phyloP scores from a whole-genome alignment of 2,888 invertebrate species.

The Piscicola geometra region DNA sequence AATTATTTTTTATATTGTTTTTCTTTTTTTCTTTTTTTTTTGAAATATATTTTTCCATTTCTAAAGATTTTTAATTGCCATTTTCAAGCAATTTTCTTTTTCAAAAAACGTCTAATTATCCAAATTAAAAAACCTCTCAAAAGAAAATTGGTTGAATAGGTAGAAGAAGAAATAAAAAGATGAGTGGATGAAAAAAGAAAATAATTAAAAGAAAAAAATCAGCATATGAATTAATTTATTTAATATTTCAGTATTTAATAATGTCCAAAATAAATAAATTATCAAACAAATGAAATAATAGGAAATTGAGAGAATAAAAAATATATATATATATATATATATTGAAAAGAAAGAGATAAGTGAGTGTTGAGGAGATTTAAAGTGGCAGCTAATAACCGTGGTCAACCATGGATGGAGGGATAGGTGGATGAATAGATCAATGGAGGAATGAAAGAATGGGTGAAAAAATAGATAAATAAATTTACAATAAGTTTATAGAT shows the following conservation, averaged over 20 bases:
- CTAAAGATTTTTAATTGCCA: too few relatives aligned
- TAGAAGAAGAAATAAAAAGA: not conserved
- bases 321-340: not conserved
- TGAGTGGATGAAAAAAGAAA: not conserved
- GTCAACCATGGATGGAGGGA: constrained; percentile 9
- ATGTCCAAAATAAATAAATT: not conserved
- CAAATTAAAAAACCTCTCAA: not conserved
- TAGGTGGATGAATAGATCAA: not conserved
- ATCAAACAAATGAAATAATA: not conserved
- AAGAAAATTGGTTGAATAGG: not conserved
- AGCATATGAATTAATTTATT: too few relatives aligned
- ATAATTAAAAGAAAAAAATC: not conserved
- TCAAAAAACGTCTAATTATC: too few relatives aligned
- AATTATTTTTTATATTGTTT: too few relatives aligned
- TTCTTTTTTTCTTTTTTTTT: too few relatives aligned
- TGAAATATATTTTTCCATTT: too few relatives aligned
- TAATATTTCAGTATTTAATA: not conserved
- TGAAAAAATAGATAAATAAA: not conserved
- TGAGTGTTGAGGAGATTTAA: constrained; percentile 10
- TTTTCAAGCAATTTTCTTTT: too few relatives aligned
- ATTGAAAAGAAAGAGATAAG: not conserved
- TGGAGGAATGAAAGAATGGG: not conserved
- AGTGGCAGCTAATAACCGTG: constrained; percentile 14
- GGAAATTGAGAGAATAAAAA: not conserved
- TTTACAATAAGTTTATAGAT: too few relatives aligned